Percentiles rank a stretch among this genome's conserved stretches.
phyloP scores from a whole-genome alignment of 2,113 vertebrate species.

The Stegostoma tigrinum region DNA sequence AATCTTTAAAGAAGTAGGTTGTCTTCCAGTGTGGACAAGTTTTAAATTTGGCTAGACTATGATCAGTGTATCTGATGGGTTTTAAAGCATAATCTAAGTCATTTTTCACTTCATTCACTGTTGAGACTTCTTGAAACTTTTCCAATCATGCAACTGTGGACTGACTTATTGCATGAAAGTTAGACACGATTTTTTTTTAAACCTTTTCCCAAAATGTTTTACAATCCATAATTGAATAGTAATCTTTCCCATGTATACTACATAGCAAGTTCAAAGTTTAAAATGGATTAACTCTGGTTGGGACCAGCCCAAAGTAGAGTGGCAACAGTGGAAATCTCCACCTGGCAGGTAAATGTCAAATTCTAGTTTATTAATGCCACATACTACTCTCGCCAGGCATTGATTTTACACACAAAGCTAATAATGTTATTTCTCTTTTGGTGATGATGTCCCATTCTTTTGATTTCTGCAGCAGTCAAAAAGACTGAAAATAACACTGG shows the following conservation, averaged over 20 bases:
- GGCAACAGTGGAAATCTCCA: not conserved
- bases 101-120: not conserved
- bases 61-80: not conserved
- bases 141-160: not conserved
- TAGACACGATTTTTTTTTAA: not conserved
- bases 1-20: slow-evolving; percentile 36
- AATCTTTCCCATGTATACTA: not conserved
- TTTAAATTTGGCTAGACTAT: not conserved
- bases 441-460: not conserved
- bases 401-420: not conserved
- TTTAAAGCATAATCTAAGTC: not conserved
- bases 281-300: not conserved
- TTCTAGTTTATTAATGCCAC: not conserved
- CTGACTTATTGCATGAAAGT: not conserved
- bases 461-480: not conserved
- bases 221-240: not conserved
- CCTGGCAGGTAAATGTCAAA: not conserved
- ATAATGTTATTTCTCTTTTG: not conserved
- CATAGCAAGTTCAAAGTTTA: not conserved
- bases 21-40: not conserved
- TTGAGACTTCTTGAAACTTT: not conserved
- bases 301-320: not conserved
- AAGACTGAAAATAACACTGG: not conserved
- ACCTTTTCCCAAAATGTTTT: not conserved
- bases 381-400: not conserved